phyloP scores from a whole-genome alignment of 2,888 invertebrate genomes.

The Catocala fraxini region DNA sequence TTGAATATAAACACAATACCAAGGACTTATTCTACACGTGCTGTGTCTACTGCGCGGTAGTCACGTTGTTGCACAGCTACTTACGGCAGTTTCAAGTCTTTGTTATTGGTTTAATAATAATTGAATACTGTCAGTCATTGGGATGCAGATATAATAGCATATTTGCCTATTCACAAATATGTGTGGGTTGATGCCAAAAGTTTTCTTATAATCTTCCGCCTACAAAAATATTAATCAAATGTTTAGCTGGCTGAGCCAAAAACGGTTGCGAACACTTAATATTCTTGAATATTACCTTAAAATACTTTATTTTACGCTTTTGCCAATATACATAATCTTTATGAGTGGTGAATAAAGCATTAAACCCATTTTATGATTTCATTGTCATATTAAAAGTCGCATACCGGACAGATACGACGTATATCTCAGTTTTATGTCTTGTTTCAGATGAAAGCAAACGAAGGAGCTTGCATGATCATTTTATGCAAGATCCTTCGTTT shows the following conservation, averaged over 20 bases:
- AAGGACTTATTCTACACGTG: no score
- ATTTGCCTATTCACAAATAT: not conserved
- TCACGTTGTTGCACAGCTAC: no score
- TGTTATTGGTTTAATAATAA: no score
- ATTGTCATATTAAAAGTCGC: slow-evolving; percentile 4
- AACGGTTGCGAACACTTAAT: slow-evolving; percentile 19
- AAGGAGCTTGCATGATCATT: not conserved
- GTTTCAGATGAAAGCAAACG: not conserved
- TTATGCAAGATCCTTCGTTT: not conserved
- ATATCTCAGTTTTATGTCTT: slow-evolving; percentile 10
- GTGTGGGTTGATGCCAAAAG: not conserved
- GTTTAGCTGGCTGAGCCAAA: slow-evolving; percentile 16
- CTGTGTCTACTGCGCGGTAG: no score
- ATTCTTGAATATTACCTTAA: slow-evolving; percentile 10
- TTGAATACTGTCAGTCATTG: no score
- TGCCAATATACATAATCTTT: slow-evolving; percentile 1
- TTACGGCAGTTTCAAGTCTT: no score
- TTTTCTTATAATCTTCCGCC: not conserved
- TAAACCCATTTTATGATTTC: slow-evolving; percentile 12
- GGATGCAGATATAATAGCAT: no score
- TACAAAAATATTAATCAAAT: slow-evolving; percentile 5
- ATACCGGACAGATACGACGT: slow-evolving; percentile 4
- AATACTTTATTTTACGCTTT: slow-evolving; percentile 15
- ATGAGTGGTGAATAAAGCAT: slow-evolving; percentile 10
- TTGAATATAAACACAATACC: no score